Evolutionary conservation across 2,113 vertebrate species (phyloP).

Genomic region (Lepisosteus oculatus): DNA sequence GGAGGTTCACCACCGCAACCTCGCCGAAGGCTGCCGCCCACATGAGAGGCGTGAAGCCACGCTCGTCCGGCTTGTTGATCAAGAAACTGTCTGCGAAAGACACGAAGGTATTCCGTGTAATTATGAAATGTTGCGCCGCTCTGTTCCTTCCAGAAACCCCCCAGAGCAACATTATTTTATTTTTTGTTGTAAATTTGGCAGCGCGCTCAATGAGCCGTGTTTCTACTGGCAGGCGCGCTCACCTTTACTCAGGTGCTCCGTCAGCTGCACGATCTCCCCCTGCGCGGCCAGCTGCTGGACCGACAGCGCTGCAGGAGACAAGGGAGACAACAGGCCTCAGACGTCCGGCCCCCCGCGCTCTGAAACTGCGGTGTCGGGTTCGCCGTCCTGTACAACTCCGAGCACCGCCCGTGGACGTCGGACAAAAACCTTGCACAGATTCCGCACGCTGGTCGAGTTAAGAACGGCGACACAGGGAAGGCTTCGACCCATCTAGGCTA

Average conservation of each 20-base stretch:
- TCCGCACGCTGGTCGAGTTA: too few relatives aligned
- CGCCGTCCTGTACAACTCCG: too few relatives aligned
- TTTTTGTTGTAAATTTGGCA: too few relatives aligned
- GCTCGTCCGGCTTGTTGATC: constrained; percentile 81
- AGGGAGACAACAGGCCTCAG: too few relatives aligned
- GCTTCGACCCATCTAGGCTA: too few relatives aligned
- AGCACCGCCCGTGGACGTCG: too few relatives aligned
- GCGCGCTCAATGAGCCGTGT: too few relatives aligned
- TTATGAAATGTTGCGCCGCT: background rate
- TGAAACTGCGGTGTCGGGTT: too few relatives aligned
- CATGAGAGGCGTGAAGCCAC: constrained; percentile 92
- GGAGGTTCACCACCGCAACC: constrained; percentile 82
- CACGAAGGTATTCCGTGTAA: background rate
- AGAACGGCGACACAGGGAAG: too few relatives aligned
- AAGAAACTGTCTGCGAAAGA: constrained; percentile 71
- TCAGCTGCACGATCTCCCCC: constrained; percentile 83
- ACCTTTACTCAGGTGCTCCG: constrained; percentile 81
- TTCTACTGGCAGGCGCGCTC: constrained; percentile 10
- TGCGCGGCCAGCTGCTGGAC: constrained; percentile 93
- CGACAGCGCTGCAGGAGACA: constrained; percentile 70
- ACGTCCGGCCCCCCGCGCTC: too few relatives aligned
- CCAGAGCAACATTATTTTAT: too few relatives aligned
- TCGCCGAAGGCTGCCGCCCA: constrained; percentile 95
- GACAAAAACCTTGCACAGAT: too few relatives aligned
- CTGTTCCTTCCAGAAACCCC: background rate